phyloP scores from a whole-genome alignment of 2,888 invertebrate genomes.

The Antheraea yamamai region DNA sequence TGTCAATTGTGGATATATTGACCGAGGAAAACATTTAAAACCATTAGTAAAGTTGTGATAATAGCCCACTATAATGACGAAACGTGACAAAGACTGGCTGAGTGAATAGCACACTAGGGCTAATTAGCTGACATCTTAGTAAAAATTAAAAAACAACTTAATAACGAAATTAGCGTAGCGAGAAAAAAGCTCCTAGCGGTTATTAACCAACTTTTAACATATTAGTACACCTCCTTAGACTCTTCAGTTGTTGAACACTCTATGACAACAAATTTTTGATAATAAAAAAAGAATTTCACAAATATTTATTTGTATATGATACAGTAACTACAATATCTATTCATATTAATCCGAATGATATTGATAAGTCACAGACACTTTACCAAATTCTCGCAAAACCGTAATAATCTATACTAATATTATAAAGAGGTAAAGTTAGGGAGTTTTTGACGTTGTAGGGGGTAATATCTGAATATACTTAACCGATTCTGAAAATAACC shows the following conservation, averaged over 20 bases:
- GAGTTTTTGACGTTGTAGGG: too few species aligned
- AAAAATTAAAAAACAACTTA: neutral
- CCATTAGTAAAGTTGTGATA: conserved; percentile 18
- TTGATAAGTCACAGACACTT: neutral
- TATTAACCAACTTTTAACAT: neutral
- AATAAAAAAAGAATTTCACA: neutral
- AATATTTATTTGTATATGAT: neutral
- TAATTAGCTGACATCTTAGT: neutral
- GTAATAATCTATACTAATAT: too few species aligned
- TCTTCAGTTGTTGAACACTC: neutral
- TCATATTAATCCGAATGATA: neutral
- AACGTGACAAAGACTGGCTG: conserved; percentile 20
- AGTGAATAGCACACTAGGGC: neutral
- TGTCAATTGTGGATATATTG: neutral
- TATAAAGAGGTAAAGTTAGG: too few species aligned
- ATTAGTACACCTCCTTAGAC: neutral
- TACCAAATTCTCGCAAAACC: neutral
- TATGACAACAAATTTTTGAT: neutral
- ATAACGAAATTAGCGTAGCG: neutral
- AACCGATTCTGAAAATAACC: too few species aligned
- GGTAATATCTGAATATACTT: too few species aligned
- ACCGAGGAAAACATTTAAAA: neutral
- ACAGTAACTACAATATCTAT: neutral
- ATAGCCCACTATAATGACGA: conserved; percentile 3
- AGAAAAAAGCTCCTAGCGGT: neutral